These are phyloP conservation scores for Pogonocichla stellata DNA, from an alignment of 2,113 vertebrate genomes.

Conservation along the genomic window DNA sequence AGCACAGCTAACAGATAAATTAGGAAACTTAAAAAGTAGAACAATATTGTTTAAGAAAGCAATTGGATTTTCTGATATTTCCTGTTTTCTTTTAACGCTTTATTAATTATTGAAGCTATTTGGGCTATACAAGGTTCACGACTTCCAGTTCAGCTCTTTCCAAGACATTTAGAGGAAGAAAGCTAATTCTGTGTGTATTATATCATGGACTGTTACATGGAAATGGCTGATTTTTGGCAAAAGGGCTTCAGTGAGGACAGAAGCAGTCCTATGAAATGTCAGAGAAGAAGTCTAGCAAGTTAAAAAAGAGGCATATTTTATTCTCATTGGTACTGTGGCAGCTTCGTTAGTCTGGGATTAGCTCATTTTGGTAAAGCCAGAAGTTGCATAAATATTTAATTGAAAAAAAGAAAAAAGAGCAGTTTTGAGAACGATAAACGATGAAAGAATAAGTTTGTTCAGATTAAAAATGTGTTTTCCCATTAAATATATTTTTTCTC, in stretches of 20 bases:
- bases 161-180: neutral
- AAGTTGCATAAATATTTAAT: neutral
- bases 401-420: neutral
- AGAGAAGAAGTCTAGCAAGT: neutral
- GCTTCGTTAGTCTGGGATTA: neutral
- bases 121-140: neutral
- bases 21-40: neutral
- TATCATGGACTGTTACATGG: neutral
- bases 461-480: neutral
- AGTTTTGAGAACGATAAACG: neutral
- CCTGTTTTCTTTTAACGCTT: neutral
- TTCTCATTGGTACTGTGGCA: neutral
- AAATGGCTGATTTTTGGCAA: neutral
- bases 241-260: conserved; percentile 5
- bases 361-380: neutral
- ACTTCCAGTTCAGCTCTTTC: neutral
- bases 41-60: conserved; percentile 2
- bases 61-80: neutral
- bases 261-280: neutral
- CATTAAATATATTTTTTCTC: neutral
- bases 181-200: neutral
- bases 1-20: conserved; percentile 3
- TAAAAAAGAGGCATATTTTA: neutral
- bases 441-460: neutral
- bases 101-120: neutral